phyloP scores from a whole-genome alignment of 2,888 invertebrate species.

The Drosophila paramelanica region DNA sequence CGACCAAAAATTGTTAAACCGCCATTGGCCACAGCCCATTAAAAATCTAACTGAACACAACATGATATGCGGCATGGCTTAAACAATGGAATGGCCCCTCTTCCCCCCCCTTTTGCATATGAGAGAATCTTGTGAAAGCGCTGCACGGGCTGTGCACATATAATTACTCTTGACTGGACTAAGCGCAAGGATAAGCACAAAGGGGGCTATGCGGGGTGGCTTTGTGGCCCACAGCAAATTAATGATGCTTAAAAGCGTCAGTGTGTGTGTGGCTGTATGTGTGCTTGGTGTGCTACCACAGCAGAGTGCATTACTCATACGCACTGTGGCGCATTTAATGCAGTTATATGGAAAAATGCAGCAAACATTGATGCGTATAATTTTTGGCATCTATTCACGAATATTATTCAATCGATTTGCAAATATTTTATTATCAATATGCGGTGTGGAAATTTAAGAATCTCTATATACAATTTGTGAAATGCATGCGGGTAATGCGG shows the following conservation, averaged over 20 bases:
- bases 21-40: constrained; percentile 63
- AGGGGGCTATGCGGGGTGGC: neutral
- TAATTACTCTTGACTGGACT: constrained; percentile 65
- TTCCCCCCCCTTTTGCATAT: constrained; percentile 9
- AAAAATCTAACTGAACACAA: constrained; percentile 43
- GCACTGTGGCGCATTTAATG: constrained; percentile 65
- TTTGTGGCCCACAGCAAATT: constrained; percentile 58
- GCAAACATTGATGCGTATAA: constrained; percentile 38
- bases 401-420: constrained; percentile 5
- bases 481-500: constrained; percentile 11
- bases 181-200: neutral
- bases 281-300: constrained; percentile 5
- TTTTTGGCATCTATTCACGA: constrained; percentile 34
- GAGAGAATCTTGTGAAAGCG: constrained; percentile 22
- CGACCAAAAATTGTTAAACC: constrained; percentile 55
- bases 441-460: constrained; percentile 4
- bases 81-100: constrained; percentile 9
- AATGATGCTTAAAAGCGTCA: constrained; percentile 68
- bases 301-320: constrained; percentile 67
- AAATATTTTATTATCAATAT: constrained; percentile 42
- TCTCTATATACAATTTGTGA: neutral
- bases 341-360: constrained; percentile 45
- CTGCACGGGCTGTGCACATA: constrained; percentile 42
- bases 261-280: constrained; percentile 9
- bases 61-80: neutral